These are phyloP conservation scores for Heliconius congener DNA, from an alignment of 1,140 invertebrate genomes.

Conservation along the genomic window DNA sequence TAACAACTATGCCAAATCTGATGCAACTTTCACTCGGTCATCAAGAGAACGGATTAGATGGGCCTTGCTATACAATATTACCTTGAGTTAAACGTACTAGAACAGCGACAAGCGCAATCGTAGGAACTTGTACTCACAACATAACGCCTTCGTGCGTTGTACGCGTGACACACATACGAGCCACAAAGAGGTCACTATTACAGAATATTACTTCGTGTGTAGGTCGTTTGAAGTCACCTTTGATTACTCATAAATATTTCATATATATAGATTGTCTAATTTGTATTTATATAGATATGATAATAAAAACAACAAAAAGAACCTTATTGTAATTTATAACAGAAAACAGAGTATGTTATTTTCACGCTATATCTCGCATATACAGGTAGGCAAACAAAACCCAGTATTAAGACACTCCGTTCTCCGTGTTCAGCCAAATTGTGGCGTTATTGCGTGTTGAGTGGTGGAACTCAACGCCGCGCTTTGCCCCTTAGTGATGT, in stretches of 20 bases:
- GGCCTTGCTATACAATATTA: conserved; percentile 66
- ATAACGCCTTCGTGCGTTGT: background rate
- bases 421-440: too few relatives aligned
- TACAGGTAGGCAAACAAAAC: too few relatives aligned
- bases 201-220: conserved; percentile 18
- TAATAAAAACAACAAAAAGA: background rate
- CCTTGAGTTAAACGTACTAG: conserved; percentile 61
- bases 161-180: conserved; percentile 29
- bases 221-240: conserved; percentile 24
- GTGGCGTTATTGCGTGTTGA: too few relatives aligned
- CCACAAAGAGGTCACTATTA: conserved; percentile 11
- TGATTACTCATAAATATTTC: background rate
- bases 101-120: conserved; percentile 13
- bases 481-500: too few relatives aligned
- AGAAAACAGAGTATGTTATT: too few relatives aligned
- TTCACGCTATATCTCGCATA: too few relatives aligned
- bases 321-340: too few relatives aligned
- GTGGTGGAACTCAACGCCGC: too few relatives aligned
- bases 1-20: conserved; percentile 18
- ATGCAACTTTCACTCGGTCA: conserved; percentile 67
- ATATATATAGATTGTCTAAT: background rate
- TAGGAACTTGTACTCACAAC: background rate
- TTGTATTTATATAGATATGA: background rate
- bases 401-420: too few relatives aligned
- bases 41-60: conserved; percentile 63